A percentile compares a stretch with the other conserved stretches of the same genome.
phyloP scores from a whole-genome alignment of 1,140 invertebrate genomes.

The Calycopis cecrops region DNA sequence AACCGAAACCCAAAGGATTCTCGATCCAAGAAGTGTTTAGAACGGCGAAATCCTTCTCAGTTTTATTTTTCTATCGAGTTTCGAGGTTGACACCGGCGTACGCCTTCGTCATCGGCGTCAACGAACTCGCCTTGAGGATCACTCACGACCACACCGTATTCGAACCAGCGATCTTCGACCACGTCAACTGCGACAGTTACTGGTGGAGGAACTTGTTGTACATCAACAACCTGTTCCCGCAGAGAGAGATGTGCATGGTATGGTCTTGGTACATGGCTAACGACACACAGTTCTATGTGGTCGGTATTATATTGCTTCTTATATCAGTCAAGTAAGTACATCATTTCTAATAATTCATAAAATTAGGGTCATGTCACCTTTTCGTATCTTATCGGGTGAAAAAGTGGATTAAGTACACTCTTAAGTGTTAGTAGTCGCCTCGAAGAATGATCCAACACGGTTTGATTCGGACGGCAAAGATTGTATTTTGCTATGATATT shows the following conservation, averaged over 20 bases:
- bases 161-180: constrained; percentile 82
- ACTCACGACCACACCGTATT: constrained; percentile 82
- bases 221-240: constrained; percentile 87
- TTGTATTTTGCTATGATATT: too few relatives aligned
- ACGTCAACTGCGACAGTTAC: constrained; percentile 83
- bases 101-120: constrained; percentile 84
- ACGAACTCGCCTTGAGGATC: constrained; percentile 82
- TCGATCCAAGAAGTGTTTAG: constrained; percentile 39
- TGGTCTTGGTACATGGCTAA: constrained; percentile 96
- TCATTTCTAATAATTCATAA: neutral
- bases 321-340: constrained; percentile 83
- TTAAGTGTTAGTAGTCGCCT: too few relatives aligned
- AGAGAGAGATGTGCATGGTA: constrained; percentile 89
- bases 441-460: too few relatives aligned
- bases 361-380: too few relatives aligned
- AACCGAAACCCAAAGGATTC: constrained; percentile 41
- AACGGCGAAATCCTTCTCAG: constrained; percentile 50
- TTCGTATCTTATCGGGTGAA: too few relatives aligned
- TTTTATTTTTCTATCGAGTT: constrained; percentile 55
- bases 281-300: constrained; percentile 91
- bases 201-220: constrained; percentile 91
- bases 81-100: constrained; percentile 88
- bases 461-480: too few relatives aligned
- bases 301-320: constrained; percentile 82
- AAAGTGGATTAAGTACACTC: too few relatives aligned